phyloP scores from a whole-genome alignment of 92 coral and sea anemone genomes.

The Siderastrea siderea region DNA sequence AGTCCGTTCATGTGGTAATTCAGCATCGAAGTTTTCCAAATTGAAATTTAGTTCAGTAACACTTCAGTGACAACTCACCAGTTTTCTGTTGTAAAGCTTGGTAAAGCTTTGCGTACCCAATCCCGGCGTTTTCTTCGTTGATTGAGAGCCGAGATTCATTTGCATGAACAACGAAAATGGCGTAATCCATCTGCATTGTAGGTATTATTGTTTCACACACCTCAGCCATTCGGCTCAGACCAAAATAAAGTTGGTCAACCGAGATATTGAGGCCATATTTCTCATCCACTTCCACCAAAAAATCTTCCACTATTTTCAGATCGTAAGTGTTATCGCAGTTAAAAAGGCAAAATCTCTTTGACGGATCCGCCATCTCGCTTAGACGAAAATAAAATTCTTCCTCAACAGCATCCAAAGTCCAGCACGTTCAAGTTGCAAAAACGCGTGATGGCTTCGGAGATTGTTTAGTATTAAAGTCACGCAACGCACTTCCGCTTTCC shows the following conservation, averaged over 20 bases:
- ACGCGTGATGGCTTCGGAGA: too few relatives aligned
- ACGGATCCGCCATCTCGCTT: neutral
- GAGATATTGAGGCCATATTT: conserved; percentile 6
- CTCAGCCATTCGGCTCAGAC: conserved; percentile 60
- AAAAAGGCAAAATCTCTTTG: conserved; percentile 68
- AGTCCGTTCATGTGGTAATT: too few relatives aligned
- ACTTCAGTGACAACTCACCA: conserved; percentile 15
- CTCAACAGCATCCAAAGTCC: too few relatives aligned
- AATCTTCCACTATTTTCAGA: conserved; percentile 59
- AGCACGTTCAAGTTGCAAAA: too few relatives aligned
- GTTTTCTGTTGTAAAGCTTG: conserved; percentile 50
- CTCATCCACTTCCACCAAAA: conserved; percentile 50
- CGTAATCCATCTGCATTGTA: conserved; percentile 41
- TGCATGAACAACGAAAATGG: conserved; percentile 78
- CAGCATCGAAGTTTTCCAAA: too few relatives aligned
- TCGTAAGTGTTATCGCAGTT: conserved; percentile 79
- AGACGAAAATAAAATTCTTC: neutral
- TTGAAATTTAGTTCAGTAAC: too few relatives aligned
- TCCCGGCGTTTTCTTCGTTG: conserved; percentile 60
- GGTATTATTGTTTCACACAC: conserved; percentile 18
- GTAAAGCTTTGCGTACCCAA: conserved; percentile 71
- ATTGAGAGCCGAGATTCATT: conserved; percentile 75
- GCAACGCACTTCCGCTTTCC: too few relatives aligned
- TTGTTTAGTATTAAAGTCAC: too few relatives aligned
- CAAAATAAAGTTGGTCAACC: conserved; percentile 58